These are phyloP conservation scores for Cyprinella venusta DNA, from an alignment of 2,797 vertebrate genomes.

Conservation along the genomic window DNA sequence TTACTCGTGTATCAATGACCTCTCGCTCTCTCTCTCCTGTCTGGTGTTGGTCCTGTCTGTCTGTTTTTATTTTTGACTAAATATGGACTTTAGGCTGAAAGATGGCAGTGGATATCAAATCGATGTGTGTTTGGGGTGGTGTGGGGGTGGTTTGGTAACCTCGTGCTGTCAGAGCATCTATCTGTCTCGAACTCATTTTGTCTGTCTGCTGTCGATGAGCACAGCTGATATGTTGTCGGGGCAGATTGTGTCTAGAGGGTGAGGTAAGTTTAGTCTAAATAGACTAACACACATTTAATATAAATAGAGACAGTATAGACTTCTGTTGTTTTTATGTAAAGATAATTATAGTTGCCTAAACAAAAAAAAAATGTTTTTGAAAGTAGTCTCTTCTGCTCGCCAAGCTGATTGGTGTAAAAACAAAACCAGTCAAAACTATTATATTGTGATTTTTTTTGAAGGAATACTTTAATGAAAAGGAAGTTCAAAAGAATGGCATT, in stretches of 20 bases:
- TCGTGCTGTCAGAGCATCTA: slow-evolving; percentile 27
- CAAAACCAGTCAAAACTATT: too few species aligned
- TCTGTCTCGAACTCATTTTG: not conserved
- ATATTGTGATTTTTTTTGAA: not conserved
- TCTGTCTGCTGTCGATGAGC: slow-evolving; percentile 7
- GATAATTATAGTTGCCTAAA: not conserved
- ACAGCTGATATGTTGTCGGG: slow-evolving; percentile 14
- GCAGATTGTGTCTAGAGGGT: slow-evolving; percentile 32
- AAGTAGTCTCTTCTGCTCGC: not conserved
- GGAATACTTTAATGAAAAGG: not conserved
- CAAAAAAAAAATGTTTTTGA: not conserved
- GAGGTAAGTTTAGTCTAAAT: slow-evolving; percentile 31
- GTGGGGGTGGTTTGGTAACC: slow-evolving; percentile 32
- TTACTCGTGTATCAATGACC: slow-evolving; percentile 56
- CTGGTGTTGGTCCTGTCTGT: slow-evolving; percentile 13
- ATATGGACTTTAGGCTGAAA: slow-evolving; percentile 19
- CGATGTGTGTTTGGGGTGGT: slow-evolving; percentile 27
- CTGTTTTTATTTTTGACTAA: slow-evolving; percentile 39
- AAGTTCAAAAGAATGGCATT: not conserved
- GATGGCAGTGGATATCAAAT: slow-evolving; percentile 30
- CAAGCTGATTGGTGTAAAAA: too few species aligned
- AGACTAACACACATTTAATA: not conserved
- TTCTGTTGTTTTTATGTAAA: not conserved
- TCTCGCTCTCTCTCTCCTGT: not conserved
- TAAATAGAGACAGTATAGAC: not conserved